Percentiles rank a stretch among this genome's conserved stretches.
phyloP scores from a whole-genome alignment of 1,140 invertebrate genomes.

The Cherax quadricarinatus region DNA sequence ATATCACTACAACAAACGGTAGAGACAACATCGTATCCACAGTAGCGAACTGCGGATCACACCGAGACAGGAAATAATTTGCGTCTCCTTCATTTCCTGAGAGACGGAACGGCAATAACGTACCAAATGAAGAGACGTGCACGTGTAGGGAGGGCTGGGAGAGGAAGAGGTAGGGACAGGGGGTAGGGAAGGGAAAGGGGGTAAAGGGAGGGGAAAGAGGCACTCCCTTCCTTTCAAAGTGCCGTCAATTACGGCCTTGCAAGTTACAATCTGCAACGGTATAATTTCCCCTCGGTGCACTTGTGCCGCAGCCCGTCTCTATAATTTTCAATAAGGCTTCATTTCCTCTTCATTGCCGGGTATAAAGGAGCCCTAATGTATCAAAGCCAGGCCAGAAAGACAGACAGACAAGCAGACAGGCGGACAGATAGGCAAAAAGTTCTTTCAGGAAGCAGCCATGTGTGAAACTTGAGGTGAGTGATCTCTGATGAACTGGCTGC shows the following conservation, averaged over 20 bases:
- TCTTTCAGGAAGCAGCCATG: neutral
- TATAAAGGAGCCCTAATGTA: neutral
- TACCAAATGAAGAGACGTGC: too few relatives aligned
- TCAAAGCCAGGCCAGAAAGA: neutral
- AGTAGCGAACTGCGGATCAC: too few relatives aligned
- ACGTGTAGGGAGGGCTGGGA: neutral
- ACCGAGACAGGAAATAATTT: too few relatives aligned
- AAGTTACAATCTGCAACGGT: conserved; percentile 19
- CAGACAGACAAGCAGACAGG: neutral
- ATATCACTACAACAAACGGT: too few relatives aligned
- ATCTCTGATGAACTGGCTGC: neutral
- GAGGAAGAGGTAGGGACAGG: neutral
- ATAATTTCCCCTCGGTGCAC: conserved; percentile 13
- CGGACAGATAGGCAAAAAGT: neutral
- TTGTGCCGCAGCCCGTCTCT: neutral
- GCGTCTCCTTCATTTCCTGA: too few relatives aligned
- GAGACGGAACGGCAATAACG: neutral
- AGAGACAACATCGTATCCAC: too few relatives aligned
- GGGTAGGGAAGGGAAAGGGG: neutral
- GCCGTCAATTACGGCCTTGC: conserved; percentile 12
- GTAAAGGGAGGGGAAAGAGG: neutral
- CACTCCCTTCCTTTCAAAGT: neutral
- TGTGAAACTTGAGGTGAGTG: neutral
- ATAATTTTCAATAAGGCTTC: conserved; percentile 33
- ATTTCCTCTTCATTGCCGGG: neutral